Conservation (phyloP, 1,140 invertebrate genomes). For the Drosophila auraria region DNA sequence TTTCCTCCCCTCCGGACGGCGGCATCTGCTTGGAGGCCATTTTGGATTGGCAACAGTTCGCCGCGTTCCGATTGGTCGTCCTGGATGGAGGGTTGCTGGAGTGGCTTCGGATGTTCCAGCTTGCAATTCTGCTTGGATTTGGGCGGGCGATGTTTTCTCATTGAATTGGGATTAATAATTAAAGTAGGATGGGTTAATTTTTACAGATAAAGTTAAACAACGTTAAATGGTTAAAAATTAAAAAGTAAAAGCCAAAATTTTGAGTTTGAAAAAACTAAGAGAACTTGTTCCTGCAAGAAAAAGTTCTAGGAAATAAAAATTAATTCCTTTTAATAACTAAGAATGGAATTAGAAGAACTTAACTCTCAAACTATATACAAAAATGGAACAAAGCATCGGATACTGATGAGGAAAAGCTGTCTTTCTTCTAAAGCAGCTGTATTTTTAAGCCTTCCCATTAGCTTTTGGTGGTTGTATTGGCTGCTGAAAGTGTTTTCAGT, state of each 20-base stretch:
- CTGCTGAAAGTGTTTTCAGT: background rate
- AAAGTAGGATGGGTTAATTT: background rate
- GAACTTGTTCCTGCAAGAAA: background rate
- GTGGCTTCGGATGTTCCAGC: constrained; percentile 6
- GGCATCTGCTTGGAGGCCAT: constrained; percentile 61
- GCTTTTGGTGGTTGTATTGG: constrained; percentile 10
- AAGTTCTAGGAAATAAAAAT: background rate
- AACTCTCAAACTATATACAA: no score
- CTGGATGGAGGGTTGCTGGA: constrained; percentile 10
- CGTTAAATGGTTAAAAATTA: no score
- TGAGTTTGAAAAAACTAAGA: background rate
- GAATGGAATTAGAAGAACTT: background rate
- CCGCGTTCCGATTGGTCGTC: constrained; percentile 50
- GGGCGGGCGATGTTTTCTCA: background rate
- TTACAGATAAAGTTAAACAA: background rate
- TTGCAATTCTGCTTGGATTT: background rate
- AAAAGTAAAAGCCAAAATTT: background rate
- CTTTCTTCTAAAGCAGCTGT: background rate
- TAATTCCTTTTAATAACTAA: no score
- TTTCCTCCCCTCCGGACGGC: constrained; percentile 43
- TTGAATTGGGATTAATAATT: background rate
- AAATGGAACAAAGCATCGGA: background rate
- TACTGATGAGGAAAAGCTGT: background rate
- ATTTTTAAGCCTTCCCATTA: background rate
- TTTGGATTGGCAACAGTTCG: constrained; percentile 73